A percentile compares a stretch with the other conserved stretches of the same genome.
These are phyloP conservation scores for Pangasius macronema DNA, from an alignment of 2,797 vertebrate genomes.

Conservation along the genomic window DNA sequence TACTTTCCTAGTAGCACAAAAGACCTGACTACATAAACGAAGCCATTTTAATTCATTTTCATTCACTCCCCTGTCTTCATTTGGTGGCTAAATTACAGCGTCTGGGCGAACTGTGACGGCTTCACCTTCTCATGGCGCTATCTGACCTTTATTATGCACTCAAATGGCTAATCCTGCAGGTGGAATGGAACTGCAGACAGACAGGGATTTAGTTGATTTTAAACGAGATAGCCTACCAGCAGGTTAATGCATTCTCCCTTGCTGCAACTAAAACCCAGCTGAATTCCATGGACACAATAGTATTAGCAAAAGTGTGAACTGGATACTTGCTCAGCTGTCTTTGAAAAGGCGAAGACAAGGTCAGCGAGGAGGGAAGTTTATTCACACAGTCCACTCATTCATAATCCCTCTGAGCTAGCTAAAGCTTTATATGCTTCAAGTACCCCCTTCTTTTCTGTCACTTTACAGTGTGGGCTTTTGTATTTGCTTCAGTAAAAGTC, in stretches of 20 bases:
- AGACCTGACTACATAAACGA: slow-evolving; percentile 50
- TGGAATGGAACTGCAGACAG: slow-evolving; percentile 60
- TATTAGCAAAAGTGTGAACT: slow-evolving; percentile 50
- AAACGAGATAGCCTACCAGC: slow-evolving; percentile 61
- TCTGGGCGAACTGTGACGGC: slow-evolving; percentile 42
- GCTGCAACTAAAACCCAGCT: slow-evolving; percentile 57
- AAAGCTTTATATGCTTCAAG: slow-evolving; percentile 52
- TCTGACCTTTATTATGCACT: slow-evolving; percentile 65
- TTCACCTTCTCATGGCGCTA: slow-evolving; percentile 48
- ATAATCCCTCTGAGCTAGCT: slow-evolving; percentile 53
- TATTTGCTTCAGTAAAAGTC: background rate
- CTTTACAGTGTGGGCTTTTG: slow-evolving; percentile 12
- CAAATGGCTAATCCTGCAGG: slow-evolving; percentile 64
- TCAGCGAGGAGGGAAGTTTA: slow-evolving; percentile 49
- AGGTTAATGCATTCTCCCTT: slow-evolving; percentile 57
- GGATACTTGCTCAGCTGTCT: slow-evolving; percentile 50
- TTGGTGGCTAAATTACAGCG: slow-evolving; percentile 50
- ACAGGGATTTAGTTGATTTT: slow-evolving; percentile 64
- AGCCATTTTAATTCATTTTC: slow-evolving; percentile 56
- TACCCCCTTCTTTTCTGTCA: slow-evolving; percentile 38
- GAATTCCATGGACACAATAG: slow-evolving; percentile 56
- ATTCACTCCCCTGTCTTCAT: slow-evolving; percentile 41
- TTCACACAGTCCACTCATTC: slow-evolving; percentile 40
- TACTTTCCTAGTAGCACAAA: slow-evolving; percentile 45
- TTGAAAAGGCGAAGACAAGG: slow-evolving; percentile 54